phyloP scores from a whole-genome alignment of 2,888 invertebrate species.

The Mesochorus sp. region DNA sequence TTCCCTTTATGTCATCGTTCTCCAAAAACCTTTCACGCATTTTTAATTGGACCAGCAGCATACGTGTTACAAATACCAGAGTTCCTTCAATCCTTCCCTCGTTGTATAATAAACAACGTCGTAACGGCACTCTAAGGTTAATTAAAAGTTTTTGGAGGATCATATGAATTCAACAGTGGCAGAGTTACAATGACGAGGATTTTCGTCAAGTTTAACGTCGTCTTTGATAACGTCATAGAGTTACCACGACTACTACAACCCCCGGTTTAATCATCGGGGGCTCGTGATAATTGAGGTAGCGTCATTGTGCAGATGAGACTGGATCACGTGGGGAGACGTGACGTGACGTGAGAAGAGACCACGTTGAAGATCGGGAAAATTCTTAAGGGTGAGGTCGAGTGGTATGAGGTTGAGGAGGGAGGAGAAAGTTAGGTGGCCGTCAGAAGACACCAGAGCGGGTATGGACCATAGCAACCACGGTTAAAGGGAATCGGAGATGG shows the following conservation, averaged over 20 bases:
- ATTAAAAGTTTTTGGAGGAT: constrained; percentile 29
- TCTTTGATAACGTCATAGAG: no score
- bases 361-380: no score
- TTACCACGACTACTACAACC: no score
- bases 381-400: neutral
- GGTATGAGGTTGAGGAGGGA: neutral
- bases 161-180: neutral
- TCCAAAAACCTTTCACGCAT: neutral
- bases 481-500: no score
- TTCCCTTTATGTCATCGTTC: neutral
- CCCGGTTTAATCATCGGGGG: no score
- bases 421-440: no score
- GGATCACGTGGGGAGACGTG: no score
- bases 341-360: no score
- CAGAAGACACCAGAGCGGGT: no score
- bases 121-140: constrained; percentile 17
- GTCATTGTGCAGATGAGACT: no score
- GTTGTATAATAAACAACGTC: neutral
- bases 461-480: constrained; percentile 11
- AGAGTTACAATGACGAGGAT: neutral
- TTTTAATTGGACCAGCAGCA: constrained; percentile 5
- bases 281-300: no score
- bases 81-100: neutral
- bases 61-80: neutral
- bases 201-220: no score